phyloP scores from a whole-genome alignment of 2,797 vertebrate species.

The Malurus leucopterus region DNA sequence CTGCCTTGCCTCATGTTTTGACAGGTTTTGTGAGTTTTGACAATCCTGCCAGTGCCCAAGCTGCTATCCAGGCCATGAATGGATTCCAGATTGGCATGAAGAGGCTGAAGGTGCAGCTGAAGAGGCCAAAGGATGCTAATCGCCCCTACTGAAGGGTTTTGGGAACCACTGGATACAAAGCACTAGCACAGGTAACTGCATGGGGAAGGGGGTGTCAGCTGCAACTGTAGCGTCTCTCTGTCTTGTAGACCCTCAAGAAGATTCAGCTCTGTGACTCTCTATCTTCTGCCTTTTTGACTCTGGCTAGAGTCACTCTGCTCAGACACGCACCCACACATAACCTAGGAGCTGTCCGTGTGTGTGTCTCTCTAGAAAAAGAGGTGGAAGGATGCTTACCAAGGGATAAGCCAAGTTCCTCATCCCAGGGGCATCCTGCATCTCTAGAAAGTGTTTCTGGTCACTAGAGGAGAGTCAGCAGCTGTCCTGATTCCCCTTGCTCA shows the following conservation, averaged over 20 bases:
- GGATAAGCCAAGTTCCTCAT: background rate
- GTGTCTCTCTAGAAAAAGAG: background rate
- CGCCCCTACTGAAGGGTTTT: conserved; percentile 88
- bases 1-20: conserved; percentile 77
- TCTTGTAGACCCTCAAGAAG: conserved; percentile 38
- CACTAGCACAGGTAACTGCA: conserved; percentile 81
- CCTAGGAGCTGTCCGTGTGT: background rate
- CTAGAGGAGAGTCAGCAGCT: background rate
- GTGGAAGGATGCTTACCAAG: conserved; percentile 4
- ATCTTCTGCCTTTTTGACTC: conserved; percentile 41
- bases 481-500: background rate
- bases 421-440: background rate
- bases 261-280: conserved; percentile 25
- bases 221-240: conserved; percentile 33
- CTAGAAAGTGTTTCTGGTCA: background rate
- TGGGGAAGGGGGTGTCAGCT: conserved; percentile 11
- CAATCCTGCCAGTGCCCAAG: conserved; percentile 97
- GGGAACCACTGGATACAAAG: conserved; percentile 74
- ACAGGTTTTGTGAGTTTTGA: conserved; percentile 99
- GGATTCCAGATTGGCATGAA: conserved; percentile 99
- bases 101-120: conserved; percentile 98
- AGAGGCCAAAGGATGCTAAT: conserved; percentile 98
- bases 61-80: conserved; percentile 99
- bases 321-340: background rate
- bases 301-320: conserved; percentile 11